Base-by-base conservation (phyloP, 2,888 invertebrate species). In the Podabrus alpinus region DNA sequence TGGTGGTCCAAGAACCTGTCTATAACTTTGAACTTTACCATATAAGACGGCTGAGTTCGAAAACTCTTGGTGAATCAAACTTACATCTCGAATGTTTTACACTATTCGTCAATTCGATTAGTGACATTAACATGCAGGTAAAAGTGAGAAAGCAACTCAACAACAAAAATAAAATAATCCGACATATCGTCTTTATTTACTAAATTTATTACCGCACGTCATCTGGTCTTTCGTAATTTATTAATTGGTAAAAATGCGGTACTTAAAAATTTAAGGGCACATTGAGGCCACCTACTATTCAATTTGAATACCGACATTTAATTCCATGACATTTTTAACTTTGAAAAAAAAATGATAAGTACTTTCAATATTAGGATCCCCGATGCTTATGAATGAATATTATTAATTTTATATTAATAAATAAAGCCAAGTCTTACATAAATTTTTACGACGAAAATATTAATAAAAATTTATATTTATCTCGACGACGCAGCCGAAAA, bases 1-100 rank as follows among this genome's bases (percentile, higher is more conserved):
- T 79, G 80, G 80, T 80, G 80, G 80, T 80, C 80, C 78, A 73
- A 75, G 74, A 74, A 77, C 74, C 74, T 77, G 76, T 77, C 76
- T 67, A 77, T 77, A 77, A 77, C 74, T 75, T 72, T 74, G 62
- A 59, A 76, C 69, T 72, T 77, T 74, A 74, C 76, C 76, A 69
- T 73, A 76, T 76, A 76, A 68, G 76, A 73, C 70, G 64, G 61
- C 68, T 66, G 72, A 71, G 71, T 74, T 74, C 76, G 76, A 77
- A 74, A 77, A 77, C 74, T 77, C 76, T 70, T 69, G 67, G 45
- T 72, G 75, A 66, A 69, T 72, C 69, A 72, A 74, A 75, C 59
- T 29, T 66, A 66, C 69, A 68, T 72, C 66, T 62, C 70, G 11
- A 16, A 15, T 71, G 62, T 61, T 71, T 72, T 25, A 21, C 59